Conservation (phyloP, 2,113 vertebrate species). For the Halcyon senegalensis region DNA sequence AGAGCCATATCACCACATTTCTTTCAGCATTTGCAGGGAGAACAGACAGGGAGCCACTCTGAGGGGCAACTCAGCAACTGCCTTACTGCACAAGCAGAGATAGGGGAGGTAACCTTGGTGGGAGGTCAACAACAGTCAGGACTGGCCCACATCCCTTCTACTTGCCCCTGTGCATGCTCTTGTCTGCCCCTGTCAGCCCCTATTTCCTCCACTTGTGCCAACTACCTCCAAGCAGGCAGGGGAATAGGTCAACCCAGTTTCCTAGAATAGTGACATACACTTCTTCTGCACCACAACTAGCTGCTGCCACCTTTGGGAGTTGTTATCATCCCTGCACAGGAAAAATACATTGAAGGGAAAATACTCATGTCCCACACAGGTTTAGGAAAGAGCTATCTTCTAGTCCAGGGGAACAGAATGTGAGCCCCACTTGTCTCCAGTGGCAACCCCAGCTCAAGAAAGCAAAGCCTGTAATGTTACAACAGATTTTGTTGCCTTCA, state of each 20-base stretch:
- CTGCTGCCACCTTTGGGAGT: not conserved
- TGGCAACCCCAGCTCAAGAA: not conserved
- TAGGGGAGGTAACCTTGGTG: not conserved
- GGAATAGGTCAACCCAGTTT: conserved; percentile 32
- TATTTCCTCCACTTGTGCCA: not conserved
- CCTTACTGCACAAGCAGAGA: not conserved
- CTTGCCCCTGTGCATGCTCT: not conserved
- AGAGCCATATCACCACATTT: not conserved
- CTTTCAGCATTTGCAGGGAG: not conserved
- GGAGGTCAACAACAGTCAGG: not conserved
- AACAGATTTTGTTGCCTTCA: not conserved
- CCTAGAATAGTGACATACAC: not conserved
- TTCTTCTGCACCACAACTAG: not conserved
- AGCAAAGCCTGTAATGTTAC: not conserved
- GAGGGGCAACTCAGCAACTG: not conserved
- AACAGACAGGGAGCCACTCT: not conserved
- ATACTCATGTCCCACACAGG: not conserved
- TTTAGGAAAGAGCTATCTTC: not conserved
- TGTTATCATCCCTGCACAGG: not conserved
- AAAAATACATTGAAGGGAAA: not conserved
- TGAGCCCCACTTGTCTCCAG: not conserved
- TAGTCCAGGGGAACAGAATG: not conserved
- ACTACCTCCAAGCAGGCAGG: not conserved
- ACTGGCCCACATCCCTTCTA: not conserved
- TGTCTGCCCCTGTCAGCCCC: not conserved